Percentiles rank a stretch among this genome's conserved stretches.
Evolutionary conservation across 2,797 vertebrate genomes (phyloP).

Genomic region (Coregonus ussuriensis): DNA sequence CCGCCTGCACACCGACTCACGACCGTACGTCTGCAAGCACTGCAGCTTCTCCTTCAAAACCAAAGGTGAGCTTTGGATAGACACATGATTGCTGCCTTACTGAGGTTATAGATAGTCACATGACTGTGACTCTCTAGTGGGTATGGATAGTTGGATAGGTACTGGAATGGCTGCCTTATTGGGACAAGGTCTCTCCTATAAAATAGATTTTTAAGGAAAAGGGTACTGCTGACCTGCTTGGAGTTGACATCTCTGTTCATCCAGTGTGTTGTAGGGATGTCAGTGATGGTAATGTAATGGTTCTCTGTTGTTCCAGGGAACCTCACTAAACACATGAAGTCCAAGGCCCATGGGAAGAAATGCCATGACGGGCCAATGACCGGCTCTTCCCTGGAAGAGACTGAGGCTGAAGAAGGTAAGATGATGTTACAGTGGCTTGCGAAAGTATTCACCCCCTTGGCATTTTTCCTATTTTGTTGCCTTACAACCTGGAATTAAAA

Average conservation of each 20-base stretch:
- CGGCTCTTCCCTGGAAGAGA: constrained; percentile 74
- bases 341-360: constrained; percentile 84
- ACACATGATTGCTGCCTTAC: neutral
- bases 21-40: constrained; percentile 83
- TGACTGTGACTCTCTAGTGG: neutral
- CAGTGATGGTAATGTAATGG: neutral
- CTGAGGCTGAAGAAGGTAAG: constrained; percentile 82
- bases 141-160: neutral
- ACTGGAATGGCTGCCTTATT: neutral
- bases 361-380: constrained; percentile 84
- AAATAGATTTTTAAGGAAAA: neutral
- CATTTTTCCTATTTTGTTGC: too few species aligned
- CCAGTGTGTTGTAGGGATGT: neutral
- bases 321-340: constrained; percentile 85
- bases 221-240: neutral
- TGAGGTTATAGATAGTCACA: constrained; percentile 1
- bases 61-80: constrained; percentile 77
- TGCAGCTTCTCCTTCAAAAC: constrained; percentile 86
- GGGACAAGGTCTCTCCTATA: neutral
- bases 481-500: too few species aligned
- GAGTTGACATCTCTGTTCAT: neutral
- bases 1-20: constrained; percentile 81
- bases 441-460: too few species aligned
- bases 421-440: neutral
- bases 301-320: constrained; percentile 71